Conservation (phyloP, 2,797 vertebrate genomes). For the Gymnodraco acuticeps region DNA sequence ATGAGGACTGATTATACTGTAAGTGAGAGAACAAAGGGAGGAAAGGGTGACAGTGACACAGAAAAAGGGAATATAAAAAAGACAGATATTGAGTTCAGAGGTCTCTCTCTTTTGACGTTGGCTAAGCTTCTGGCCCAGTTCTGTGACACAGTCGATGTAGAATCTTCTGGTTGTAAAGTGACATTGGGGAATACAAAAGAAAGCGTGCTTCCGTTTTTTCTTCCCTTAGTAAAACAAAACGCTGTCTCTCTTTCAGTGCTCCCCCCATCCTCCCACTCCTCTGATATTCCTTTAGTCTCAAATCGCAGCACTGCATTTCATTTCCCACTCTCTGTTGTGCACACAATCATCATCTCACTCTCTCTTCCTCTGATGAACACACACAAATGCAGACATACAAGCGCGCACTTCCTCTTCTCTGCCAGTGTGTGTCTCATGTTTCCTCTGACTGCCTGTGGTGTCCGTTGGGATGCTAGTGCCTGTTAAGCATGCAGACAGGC, state of each 20-base stretch:
- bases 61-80: constrained; percentile 1
- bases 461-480: constrained; percentile 29
- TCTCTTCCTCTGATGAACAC: constrained; percentile 30
- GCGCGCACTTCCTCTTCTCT: constrained; percentile 22
- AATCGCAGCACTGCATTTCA: constrained; percentile 43
- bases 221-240: constrained; percentile 47
- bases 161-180: constrained; percentile 54
- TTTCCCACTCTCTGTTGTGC: constrained; percentile 48
- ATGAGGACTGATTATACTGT: not conserved
- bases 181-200: constrained; percentile 57
- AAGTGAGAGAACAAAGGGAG: constrained; percentile 4
- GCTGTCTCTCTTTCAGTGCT: constrained; percentile 23
- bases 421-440: constrained; percentile 47
- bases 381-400: constrained; percentile 39
- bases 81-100: constrained; percentile 43
- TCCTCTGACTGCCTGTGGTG: constrained; percentile 42
- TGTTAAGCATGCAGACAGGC: constrained; percentile 34
- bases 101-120: constrained; percentile 30
- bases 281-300: constrained; percentile 45
- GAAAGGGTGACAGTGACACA: constrained; percentile 26
- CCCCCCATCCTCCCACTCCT: constrained; percentile 33
- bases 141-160: constrained; percentile 41
- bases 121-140: constrained; percentile 56
- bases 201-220: constrained; percentile 25
- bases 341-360: constrained; percentile 14